Base-by-base conservation (phyloP, 1,140 invertebrate species). In the Eulimnadia texana region DNA sequence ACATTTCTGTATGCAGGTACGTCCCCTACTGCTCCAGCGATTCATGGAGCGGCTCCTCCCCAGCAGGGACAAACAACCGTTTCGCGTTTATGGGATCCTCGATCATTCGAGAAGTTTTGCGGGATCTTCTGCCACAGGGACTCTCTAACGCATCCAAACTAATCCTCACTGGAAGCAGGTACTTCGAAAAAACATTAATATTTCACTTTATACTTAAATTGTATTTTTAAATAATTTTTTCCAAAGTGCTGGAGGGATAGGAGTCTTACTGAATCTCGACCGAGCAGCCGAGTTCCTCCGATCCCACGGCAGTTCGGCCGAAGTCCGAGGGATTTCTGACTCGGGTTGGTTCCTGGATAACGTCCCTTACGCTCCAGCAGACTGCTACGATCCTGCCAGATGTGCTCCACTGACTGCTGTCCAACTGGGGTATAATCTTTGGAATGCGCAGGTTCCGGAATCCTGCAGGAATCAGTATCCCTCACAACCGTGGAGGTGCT, bases 341-440 rank as follows among this genome's bases (percentile, higher is more conserved):
- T 93, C 91, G 2, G 92, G 91, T 16, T 96, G 92, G 93, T 95
- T 95, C 68, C 72, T 95, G 22, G 92, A 95, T 73, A 80, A 88
- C 64, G 82, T 85, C 55, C 85, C 79, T 23, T 87, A 78, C 70
- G 76, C 73, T 50, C 77, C 76, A 0, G 75, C 68, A 19, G 65
- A 69, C 10, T 78, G 76, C 63, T 65, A 70, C 27, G 73, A 75
- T 58, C 67, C 72, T 3, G 69, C 71, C 24, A 69, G 69, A 0
- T 78, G 77, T 61, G 68, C 76, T 3, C 76, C 85, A 0, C 77
- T 80, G 2, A 82, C 85, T 59, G 81, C 82, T 1, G 81, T 89
- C 29, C 80, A 82, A 66, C 80, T 80, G 64, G 91, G 90, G 2
- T 84, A 89, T 70, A 79, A 84, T 64, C 69, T 91, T 42, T 96